Evolutionary conservation across 2,888 invertebrate genomes (phyloP).

Genomic region (Agrilus cyanescens): DNA sequence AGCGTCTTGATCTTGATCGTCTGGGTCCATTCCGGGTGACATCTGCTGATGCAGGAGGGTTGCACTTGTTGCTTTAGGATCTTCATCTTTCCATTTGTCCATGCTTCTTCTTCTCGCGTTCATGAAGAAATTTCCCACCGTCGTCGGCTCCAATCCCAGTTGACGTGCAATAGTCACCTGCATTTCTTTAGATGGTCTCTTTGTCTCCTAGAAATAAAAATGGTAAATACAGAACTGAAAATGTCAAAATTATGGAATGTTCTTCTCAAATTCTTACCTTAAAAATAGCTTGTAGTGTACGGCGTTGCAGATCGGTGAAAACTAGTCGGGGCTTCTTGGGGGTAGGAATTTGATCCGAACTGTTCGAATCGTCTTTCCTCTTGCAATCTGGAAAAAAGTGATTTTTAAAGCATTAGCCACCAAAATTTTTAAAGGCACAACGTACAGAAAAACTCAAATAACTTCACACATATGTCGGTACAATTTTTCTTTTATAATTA

Average conservation of each 20-base stretch:
- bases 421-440: too few species aligned
- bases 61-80: constrained; percentile 46
- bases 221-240: not conserved
- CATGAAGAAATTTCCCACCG: constrained; percentile 99
- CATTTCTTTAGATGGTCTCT: constrained; percentile 99
- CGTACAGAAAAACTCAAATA: constrained; percentile 1
- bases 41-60: constrained; percentile 33
- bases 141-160: constrained; percentile 91
- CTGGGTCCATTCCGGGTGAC: constrained; percentile 35
- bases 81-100: constrained; percentile 98
- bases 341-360: constrained; percentile 71
- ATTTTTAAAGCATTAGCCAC: too few species aligned
- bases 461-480: not conserved
- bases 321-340: constrained; percentile 99
- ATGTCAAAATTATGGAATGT: not conserved
- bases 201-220: constrained; percentile 69
- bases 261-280: constrained; percentile 51
- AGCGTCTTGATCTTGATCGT: constrained; percentile 35
- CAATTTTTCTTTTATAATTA: constrained; percentile 10
- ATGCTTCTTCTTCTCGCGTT: constrained; percentile 94
- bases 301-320: constrained; percentile 99
- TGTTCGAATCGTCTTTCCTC: constrained; percentile 77
- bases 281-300: constrained; percentile 99
- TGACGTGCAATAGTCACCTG: constrained; percentile 98
- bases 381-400: constrained; percentile 66